Conservation (phyloP, 1,140 invertebrate genomes). For the Drosophila melanica region DNA sequence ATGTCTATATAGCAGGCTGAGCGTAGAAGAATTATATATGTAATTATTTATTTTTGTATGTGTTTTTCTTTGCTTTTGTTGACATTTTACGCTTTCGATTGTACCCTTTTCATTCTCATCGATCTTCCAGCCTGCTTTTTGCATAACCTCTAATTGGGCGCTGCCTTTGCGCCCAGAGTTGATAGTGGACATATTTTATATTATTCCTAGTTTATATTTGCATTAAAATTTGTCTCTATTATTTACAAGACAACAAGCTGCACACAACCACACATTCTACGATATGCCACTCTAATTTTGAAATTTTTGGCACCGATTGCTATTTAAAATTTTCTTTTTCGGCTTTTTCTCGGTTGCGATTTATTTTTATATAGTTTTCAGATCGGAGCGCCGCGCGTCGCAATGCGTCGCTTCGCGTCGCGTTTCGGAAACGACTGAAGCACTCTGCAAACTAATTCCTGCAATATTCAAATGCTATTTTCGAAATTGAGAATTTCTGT, state of each 20-base stretch:
- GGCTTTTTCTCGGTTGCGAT: no score
- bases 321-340: no score
- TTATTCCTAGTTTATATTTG: slow-evolving; percentile 7
- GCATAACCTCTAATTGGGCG: slow-evolving; percentile 67
- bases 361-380: slow-evolving; percentile 57
- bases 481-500: slow-evolving; percentile 55
- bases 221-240: slow-evolving; percentile 23
- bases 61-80: slow-evolving; percentile 32
- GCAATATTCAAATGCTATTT: slow-evolving; percentile 61
- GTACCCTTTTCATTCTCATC: slow-evolving; percentile 86
- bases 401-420: slow-evolving; percentile 52
- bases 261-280: slow-evolving; percentile 36
- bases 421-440: no score
- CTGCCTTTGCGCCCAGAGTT: slow-evolving; percentile 49
- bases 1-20: slow-evolving; percentile 87
- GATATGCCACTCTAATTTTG: slow-evolving; percentile 77
- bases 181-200: slow-evolving; percentile 42
- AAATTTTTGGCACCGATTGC: slow-evolving; percentile 74
- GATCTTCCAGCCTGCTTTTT: slow-evolving; percentile 86
- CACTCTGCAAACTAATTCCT: slow-evolving; percentile 29
- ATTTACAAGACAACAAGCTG: slow-evolving; percentile 54
- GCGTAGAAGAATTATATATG: no score
- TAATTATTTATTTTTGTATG: slow-evolving; percentile 19
- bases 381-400: slow-evolving; percentile 17
- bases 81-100: slow-evolving; percentile 4